phyloP scores from a whole-genome alignment of 2,113 vertebrate species.

The Malurus cyaneus region DNA sequence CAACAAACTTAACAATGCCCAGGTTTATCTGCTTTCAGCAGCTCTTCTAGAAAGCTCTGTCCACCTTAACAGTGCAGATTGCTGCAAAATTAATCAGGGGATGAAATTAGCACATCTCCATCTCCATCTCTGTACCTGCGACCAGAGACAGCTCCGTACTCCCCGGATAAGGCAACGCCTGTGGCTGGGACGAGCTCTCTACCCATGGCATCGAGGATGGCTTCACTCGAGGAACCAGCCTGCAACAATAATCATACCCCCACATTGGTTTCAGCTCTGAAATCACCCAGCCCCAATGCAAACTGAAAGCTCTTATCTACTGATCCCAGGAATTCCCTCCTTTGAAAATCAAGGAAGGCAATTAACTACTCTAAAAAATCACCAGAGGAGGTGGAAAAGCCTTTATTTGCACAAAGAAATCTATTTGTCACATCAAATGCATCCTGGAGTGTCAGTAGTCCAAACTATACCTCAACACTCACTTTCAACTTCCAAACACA shows the following conservation, averaged over 20 bases:
- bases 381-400: not conserved
- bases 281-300: rapidly evolving
- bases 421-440: not conserved
- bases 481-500: not conserved
- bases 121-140: slow-evolving; percentile 61
- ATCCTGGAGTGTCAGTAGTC: rapidly evolving
- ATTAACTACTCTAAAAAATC: not conserved
- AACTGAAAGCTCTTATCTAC: not conserved
- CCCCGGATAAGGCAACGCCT: slow-evolving; percentile 74
- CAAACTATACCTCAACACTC: not conserved
- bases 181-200: slow-evolving; percentile 87
- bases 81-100: not conserved
- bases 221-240: slow-evolving; percentile 88
- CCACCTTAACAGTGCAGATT: not conserved
- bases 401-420: not conserved
- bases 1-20: not conserved
- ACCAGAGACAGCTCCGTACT: slow-evolving; percentile 66
- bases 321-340: not conserved
- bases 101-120: rapidly evolving
- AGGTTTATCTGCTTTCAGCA: not conserved
- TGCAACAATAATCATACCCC: slow-evolving; percentile 51
- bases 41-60: not conserved
- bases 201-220: slow-evolving; percentile 86
- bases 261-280: rapidly evolving
- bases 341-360: not conserved